Percentiles rank a stretch among this genome's conserved stretches.
Conservation (phyloP, 2,797 vertebrate species). For the Phrynocephalus vlangalii region DNA sequence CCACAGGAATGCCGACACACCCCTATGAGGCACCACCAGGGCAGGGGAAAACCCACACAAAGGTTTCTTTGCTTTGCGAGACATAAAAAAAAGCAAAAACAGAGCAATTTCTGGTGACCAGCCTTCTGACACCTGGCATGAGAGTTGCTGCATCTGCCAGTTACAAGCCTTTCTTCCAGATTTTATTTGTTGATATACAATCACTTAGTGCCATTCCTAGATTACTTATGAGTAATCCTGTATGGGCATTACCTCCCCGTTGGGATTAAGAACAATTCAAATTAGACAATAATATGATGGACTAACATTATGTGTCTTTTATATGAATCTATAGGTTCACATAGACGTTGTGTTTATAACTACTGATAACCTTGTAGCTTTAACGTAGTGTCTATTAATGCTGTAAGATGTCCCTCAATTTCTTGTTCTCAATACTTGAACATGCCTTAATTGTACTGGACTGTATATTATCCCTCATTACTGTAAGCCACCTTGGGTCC, state of each 20-base stretch:
- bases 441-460: too few species aligned
- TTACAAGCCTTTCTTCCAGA: neutral
- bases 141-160: neutral
- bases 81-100: constrained; percentile 2
- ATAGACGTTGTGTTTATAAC: too few species aligned
- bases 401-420: too few species aligned
- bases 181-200: neutral
- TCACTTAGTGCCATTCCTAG: neutral
- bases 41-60: neutral
- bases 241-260: neutral
- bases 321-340: too few species aligned
- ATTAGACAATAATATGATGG: neutral
- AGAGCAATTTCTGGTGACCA: constrained; percentile 22
- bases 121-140: constrained; percentile 24
- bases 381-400: too few species aligned
- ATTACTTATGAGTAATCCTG: neutral
- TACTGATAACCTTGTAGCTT: too few species aligned
- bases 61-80: constrained; percentile 15
- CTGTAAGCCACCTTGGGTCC: too few species aligned
- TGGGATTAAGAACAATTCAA: neutral
- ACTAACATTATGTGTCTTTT: too few species aligned
- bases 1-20: constrained; percentile 70
- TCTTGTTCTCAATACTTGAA: too few species aligned
- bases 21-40: constrained; percentile 50
- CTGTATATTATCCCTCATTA: too few species aligned